A percentile compares a stretch with the other conserved stretches of the same genome.
Evolutionary conservation across 2,888 invertebrate species (phyloP).

Genomic region (Plagodis pulveraria): DNA sequence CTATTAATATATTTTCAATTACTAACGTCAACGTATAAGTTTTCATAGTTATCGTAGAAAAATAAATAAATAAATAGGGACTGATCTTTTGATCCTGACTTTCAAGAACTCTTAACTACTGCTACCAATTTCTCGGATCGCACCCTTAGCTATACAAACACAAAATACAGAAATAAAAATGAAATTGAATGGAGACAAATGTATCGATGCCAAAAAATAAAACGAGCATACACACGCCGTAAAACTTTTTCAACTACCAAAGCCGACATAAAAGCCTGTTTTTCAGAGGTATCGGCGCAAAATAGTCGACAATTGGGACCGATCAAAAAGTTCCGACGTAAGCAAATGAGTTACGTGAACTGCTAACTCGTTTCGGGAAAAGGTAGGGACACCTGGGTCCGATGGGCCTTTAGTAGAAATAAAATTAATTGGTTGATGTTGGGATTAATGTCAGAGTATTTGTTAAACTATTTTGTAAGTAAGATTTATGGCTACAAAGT

Average conservation of each 20-base stretch:
- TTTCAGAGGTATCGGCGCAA: constrained; percentile 4
- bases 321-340: constrained; percentile 25
- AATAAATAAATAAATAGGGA: no score
- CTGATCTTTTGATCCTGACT: no score
- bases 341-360: constrained; percentile 21
- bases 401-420: constrained; percentile 1
- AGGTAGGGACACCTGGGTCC: constrained; percentile 15
- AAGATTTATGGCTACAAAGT: no score
- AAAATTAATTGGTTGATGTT: constrained; percentile 21
- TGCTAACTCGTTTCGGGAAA: constrained; percentile 15
- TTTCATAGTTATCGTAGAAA: no score
- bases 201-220: no score
- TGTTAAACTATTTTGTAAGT: neutral
- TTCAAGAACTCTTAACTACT: no score
- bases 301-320: constrained; percentile 23
- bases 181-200: no score
- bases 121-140: no score
- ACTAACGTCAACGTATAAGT: no score
- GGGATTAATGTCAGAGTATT: neutral
- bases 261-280: constrained; percentile 6
- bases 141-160: no score
- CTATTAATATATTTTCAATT: no score
- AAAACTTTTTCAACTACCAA: constrained; percentile 8
- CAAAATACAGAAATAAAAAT: no score
- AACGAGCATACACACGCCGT: neutral